phyloP scores from a whole-genome alignment of 2,113 vertebrate species.

The Spea bombifrons region DNA sequence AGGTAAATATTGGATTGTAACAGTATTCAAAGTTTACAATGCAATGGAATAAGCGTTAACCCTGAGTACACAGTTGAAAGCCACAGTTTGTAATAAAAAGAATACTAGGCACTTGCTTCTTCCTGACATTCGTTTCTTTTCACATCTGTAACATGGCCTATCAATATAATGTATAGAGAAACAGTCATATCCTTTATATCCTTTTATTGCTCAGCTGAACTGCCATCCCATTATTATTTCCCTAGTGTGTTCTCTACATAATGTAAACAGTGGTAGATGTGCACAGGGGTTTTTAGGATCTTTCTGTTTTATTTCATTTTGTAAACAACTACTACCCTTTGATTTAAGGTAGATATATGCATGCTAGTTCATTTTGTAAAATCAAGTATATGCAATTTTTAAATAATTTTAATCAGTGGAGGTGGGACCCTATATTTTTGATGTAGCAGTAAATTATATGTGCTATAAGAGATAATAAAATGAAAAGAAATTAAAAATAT shows the following conservation, averaged over 20 bases:
- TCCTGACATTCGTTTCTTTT: slow-evolving; percentile 17
- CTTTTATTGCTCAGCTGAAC: background rate
- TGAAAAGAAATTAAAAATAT: no score
- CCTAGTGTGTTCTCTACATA: background rate
- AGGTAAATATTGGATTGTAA: slow-evolving; percentile 44
- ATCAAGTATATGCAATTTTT: no score
- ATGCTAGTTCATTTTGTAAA: no score
- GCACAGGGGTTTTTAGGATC: no score
- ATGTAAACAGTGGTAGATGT: no score
- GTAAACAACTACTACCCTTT: no score
- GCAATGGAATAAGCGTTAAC: slow-evolving; percentile 34
- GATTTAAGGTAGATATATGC: no score
- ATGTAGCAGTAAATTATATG: no score
- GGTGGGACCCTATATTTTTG: no score
- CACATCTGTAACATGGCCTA: slow-evolving; percentile 19
- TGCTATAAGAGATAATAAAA: no score
- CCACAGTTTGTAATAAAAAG: slow-evolving; percentile 44
- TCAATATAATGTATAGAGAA: slow-evolving; percentile 35
- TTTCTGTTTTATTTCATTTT: no score
- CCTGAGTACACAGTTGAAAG: slow-evolving; percentile 38
- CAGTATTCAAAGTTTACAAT: slow-evolving; percentile 43
- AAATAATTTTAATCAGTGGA: no score
- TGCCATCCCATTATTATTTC: slow-evolving; percentile 16
- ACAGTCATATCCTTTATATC: background rate
- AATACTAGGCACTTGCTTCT: background rate